phyloP scores from a whole-genome alignment of 2,113 vertebrate species.

The Poeciliopsis retropinna region DNA sequence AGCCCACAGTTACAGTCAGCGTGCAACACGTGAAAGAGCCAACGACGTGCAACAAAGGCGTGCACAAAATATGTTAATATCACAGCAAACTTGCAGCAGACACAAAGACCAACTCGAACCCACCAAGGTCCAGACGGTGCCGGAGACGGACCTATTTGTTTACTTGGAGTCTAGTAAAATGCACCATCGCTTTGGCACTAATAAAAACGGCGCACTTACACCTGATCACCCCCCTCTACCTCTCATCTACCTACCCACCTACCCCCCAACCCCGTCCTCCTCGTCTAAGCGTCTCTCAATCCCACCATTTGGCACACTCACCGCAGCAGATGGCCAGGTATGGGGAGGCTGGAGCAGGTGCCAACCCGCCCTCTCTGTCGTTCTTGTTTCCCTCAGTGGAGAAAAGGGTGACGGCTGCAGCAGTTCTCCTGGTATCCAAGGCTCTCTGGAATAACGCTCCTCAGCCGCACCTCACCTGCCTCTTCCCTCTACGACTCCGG shows the following conservation, averaged over 20 bases:
- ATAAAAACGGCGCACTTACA: conserved; percentile 58
- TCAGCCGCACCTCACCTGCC: conserved; percentile 78
- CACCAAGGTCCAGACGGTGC: conserved; percentile 50
- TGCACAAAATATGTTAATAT: conserved; percentile 11
- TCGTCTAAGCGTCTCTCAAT: conserved; percentile 42
- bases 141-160: conserved; percentile 16
- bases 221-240: conserved; percentile 29
- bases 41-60: conserved; percentile 29
- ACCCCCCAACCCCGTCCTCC: background rate
- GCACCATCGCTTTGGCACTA: conserved; percentile 55
- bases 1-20: background rate
- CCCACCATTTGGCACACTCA: conserved; percentile 71
- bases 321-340: conserved; percentile 76
- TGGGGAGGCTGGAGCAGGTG: conserved; percentile 63
- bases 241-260: too few species aligned
- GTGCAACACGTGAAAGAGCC: conserved; percentile 68
- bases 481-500: conserved; percentile 64
- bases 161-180: conserved; percentile 43
- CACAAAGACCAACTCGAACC: conserved; percentile 67
- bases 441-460: conserved; percentile 46
- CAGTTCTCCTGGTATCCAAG: conserved; percentile 50
- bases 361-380: conserved; percentile 58
- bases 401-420: conserved; percentile 32
- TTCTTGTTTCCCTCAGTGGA: conserved; percentile 40
- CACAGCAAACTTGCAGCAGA: conserved; percentile 60